Evolutionary conservation across 2,797 vertebrate species (phyloP).

Genomic region (Prunella strophiata): DNA sequence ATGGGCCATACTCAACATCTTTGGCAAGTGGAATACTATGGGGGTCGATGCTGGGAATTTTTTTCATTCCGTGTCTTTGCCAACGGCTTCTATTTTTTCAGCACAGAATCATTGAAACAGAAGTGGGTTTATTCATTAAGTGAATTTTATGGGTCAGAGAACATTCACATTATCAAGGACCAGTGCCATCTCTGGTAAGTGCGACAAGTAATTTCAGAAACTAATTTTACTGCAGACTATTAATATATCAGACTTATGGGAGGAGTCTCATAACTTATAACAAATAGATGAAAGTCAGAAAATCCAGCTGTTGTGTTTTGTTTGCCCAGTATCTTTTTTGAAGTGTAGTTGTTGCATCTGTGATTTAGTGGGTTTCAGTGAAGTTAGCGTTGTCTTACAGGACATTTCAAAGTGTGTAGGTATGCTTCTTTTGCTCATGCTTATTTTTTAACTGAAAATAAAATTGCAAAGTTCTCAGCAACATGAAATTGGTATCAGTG

Average conservation of each 20-base stretch:
- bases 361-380: background rate
- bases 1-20: background rate
- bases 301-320: background rate
- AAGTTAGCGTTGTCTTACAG: background rate
- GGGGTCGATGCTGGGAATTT: rapidly evolving
- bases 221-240: background rate
- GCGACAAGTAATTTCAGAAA: background rate
- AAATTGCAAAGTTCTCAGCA: background rate
- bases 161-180: background rate
- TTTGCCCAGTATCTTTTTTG: background rate
- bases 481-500: background rate
- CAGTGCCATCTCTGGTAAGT: background rate
- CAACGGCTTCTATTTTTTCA: background rate
- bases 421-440: background rate
- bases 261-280: background rate
- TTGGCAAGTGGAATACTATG: background rate
- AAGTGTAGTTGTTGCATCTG: background rate
- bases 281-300: background rate
- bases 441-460: background rate
- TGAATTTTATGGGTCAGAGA: background rate
- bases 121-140: background rate
- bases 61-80: background rate
- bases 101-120: background rate
- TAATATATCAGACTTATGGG: background rate
- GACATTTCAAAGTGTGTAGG: background rate